These are phyloP conservation scores for Tamandua tetradactyla DNA, from an alignment of 2,797 vertebrate species.

Conservation along the genomic window DNA sequence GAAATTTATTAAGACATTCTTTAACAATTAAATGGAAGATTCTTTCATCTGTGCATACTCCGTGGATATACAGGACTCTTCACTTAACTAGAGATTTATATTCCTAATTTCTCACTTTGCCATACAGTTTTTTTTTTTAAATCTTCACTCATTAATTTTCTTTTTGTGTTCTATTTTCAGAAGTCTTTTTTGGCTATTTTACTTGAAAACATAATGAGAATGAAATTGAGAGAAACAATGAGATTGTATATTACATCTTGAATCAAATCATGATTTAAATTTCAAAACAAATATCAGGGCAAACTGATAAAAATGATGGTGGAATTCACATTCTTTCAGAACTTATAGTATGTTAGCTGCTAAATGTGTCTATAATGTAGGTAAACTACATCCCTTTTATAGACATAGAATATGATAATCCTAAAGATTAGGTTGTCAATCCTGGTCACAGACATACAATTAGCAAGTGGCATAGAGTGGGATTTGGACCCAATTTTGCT, in stretches of 20 bases:
- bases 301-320: neutral
- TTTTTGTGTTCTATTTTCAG: neutral
- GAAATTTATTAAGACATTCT: neutral
- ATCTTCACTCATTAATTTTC: neutral
- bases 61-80: neutral
- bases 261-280: neutral
- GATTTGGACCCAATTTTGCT: neutral
- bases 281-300: constrained; percentile 32
- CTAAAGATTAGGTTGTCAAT: neutral
- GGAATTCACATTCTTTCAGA: neutral
- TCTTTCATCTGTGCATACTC: neutral
- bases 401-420: neutral
- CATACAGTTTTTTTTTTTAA: neutral
- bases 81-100: neutral
- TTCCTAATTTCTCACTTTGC: neutral
- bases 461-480: neutral
- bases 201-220: neutral
- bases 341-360: neutral
- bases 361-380: neutral
- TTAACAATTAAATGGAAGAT: constrained; percentile 30
- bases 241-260: neutral
- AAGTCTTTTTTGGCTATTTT: neutral
- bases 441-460: neutral
- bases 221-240: neutral
- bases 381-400: neutral